Conservation (phyloP, 2,113 vertebrate species). For the Nicator chloris region DNA sequence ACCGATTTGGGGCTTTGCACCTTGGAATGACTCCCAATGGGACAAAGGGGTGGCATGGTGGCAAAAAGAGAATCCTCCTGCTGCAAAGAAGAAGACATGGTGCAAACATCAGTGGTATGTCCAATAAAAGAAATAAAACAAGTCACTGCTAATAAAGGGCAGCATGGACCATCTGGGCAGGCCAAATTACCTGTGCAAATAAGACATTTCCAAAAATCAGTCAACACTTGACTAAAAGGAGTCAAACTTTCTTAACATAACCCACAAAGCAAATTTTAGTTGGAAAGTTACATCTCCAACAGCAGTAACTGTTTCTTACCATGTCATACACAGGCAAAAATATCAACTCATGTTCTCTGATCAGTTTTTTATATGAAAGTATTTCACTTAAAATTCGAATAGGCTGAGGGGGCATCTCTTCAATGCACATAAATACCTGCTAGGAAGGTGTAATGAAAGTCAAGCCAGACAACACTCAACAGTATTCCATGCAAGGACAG, state of each 20-base stretch:
- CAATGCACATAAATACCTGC: neutral
- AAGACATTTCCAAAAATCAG: neutral
- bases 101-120: neutral
- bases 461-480: neutral
- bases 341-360: rapidly evolving
- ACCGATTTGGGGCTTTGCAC: conserved; percentile 80
- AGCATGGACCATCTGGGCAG: neutral
- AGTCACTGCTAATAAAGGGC: neutral
- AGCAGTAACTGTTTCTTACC: neutral
- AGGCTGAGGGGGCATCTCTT: neutral
- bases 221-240: neutral
- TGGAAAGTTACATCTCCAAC: neutral
- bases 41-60: conserved; percentile 83
- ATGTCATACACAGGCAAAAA: neutral
- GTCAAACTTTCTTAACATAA: neutral
- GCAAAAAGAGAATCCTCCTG: conserved; percentile 84
- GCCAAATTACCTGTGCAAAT: neutral
- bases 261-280: neutral
- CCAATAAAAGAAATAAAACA: neutral
- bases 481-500: neutral
- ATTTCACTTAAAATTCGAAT: neutral
- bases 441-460: neutral
- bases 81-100: conserved; percentile 42
- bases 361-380: neutral
- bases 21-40: conserved; percentile 83